These are phyloP conservation scores for Trachymyrmex cornetzi DNA, from an alignment of 1,140 invertebrate species.

Conservation along the genomic window DNA sequence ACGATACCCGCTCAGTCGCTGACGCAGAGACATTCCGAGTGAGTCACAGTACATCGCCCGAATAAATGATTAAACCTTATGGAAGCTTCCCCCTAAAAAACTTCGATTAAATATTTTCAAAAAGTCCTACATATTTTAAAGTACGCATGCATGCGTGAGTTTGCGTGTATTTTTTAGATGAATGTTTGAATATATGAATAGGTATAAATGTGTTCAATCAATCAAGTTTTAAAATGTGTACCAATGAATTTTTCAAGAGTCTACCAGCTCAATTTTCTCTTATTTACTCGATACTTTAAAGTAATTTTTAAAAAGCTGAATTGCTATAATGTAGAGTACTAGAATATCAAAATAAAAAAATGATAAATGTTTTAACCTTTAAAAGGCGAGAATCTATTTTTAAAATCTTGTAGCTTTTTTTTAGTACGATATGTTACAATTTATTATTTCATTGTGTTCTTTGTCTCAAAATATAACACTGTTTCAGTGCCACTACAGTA, in stretches of 20 bases:
- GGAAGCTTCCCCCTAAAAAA: neutral
- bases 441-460: too few relatives aligned
- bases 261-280: neutral
- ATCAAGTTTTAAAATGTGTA: too few relatives aligned
- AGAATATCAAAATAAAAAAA: neutral
- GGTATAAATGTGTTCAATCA: neutral
- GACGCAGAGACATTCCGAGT: constrained; percentile 81
- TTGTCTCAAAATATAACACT: too few relatives aligned
- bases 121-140: neutral
- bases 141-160: neutral
- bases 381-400: too few relatives aligned
- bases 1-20: constrained; percentile 75
- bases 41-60: constrained; percentile 63
- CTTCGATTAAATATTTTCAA: neutral
- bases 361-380: neutral
- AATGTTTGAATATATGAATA: neutral
- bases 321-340: neutral
- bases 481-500: too few relatives aligned
- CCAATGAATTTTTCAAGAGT: neutral
- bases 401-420: too few relatives aligned
- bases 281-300: neutral
- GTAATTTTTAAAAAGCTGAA: neutral
- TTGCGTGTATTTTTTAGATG: neutral
- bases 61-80: constrained; percentile 40
- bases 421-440: too few relatives aligned